Conservation (phyloP, 2,797 vertebrate species). For the Argyrosomus regius region DNA sequence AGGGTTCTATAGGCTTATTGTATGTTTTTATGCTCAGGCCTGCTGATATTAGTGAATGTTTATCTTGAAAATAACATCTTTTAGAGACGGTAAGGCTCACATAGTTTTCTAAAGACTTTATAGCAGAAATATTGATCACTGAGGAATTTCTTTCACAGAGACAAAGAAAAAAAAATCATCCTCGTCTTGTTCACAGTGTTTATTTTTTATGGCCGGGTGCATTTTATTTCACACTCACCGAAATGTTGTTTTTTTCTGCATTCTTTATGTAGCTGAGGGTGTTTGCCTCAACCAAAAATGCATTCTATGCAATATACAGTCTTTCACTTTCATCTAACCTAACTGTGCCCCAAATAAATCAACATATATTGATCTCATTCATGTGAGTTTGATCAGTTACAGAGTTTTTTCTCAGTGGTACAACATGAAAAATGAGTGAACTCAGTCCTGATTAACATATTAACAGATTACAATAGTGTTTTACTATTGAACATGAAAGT, state of each 20-base stretch:
- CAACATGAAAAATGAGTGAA: slow-evolving; percentile 20
- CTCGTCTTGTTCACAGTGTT: slow-evolving; percentile 22
- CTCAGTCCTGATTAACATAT: slow-evolving; percentile 19
- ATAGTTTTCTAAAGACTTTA: slow-evolving; percentile 30
- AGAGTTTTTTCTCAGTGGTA: neutral
- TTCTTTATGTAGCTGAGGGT: slow-evolving; percentile 51
- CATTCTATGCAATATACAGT: slow-evolving; percentile 77
- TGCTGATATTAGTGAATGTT: slow-evolving; percentile 39
- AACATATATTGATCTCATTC: slow-evolving; percentile 43
- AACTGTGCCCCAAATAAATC: slow-evolving; percentile 82
- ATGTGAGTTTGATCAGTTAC: slow-evolving; percentile 44
- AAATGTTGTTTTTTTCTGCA: slow-evolving; percentile 10
- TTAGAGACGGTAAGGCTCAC: slow-evolving; percentile 10
- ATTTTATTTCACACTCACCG: slow-evolving; percentile 43
- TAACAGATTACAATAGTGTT: slow-evolving; percentile 52
- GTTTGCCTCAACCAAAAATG: slow-evolving; percentile 59
- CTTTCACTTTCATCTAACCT: slow-evolving; percentile 71
- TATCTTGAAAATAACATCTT: slow-evolving; percentile 27
- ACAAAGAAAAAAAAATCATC: slow-evolving; percentile 1
- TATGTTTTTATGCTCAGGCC: slow-evolving; percentile 39
- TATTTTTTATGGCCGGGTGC: slow-evolving; percentile 10
- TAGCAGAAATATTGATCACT: slow-evolving; percentile 18
- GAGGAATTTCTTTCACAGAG: slow-evolving; percentile 31
- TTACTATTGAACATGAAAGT: slow-evolving; percentile 27
- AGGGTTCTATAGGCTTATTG: slow-evolving; percentile 22